Percentiles rank a stretch among this genome's conserved stretches.
These are phyloP conservation scores for Nothura maculosa DNA, from an alignment of 2,797 vertebrate genomes.

Conservation along the genomic window DNA sequence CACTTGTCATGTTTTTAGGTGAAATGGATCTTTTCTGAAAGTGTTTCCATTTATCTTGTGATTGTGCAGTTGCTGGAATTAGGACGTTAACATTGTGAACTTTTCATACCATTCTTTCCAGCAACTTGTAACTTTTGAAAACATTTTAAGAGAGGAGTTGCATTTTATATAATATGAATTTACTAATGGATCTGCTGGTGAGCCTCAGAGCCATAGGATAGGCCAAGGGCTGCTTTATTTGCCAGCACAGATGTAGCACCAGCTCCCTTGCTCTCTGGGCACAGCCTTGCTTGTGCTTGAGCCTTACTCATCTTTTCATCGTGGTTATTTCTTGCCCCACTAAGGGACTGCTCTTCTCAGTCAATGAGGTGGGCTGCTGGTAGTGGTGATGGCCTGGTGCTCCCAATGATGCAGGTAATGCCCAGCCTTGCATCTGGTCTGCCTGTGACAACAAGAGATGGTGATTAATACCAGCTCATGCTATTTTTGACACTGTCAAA, in stretches of 20 bases:
- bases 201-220: not conserved
- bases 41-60: not conserved
- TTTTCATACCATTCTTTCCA: not conserved
- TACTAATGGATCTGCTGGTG: not conserved
- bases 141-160: not conserved
- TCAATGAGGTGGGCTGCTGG: not conserved
- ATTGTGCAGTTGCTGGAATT: not conserved
- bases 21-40: not conserved
- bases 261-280: not conserved
- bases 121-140: not conserved
- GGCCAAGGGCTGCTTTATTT: not conserved
- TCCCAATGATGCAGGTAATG: not conserved
- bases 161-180: not conserved
- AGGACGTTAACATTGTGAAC: not conserved
- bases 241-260: not conserved
- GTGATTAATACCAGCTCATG: not conserved
- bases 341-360: not conserved
- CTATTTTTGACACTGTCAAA: not conserved
- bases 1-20: not conserved
- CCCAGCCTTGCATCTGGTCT: rapidly evolving
- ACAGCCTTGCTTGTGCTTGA: not conserved
- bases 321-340: not conserved
- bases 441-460: not conserved
- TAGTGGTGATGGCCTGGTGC: not conserved
- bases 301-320: not conserved